Conservation (phyloP, 1,140 invertebrate species). For the Drosophila sp. region DNA sequence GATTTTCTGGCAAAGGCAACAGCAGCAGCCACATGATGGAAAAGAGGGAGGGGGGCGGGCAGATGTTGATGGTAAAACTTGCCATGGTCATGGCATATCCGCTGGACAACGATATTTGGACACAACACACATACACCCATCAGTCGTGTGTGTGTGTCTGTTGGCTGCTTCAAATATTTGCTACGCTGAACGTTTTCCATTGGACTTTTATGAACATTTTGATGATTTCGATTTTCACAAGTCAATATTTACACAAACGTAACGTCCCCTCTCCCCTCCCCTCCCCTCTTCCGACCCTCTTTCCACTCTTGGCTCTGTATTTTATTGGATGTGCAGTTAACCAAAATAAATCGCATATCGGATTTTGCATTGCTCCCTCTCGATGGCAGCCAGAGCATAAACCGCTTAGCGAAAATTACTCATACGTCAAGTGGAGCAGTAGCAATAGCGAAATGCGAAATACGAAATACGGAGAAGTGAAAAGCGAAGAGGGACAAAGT, state of each 20-base stretch:
- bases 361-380: slow-evolving; percentile 42
- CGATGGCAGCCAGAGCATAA: slow-evolving; percentile 45
- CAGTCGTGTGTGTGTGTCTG: slow-evolving; percentile 47
- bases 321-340: slow-evolving; percentile 80
- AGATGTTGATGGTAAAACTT: slow-evolving; percentile 41
- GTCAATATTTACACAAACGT: slow-evolving; percentile 72
- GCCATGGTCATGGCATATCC: slow-evolving; percentile 42
- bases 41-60: background rate
- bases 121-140: slow-evolving; percentile 4
- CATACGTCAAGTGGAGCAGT: slow-evolving; percentile 63
- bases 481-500: background rate
- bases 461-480: background rate
- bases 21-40: background rate
- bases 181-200: slow-evolving; percentile 64
- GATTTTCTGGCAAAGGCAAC: slow-evolving; percentile 49
- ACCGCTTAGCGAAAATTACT: slow-evolving; percentile 76
- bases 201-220: slow-evolving; percentile 76
- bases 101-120: slow-evolving; percentile 18
- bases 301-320: slow-evolving; percentile 29
- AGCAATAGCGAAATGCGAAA: slow-evolving; percentile 22
- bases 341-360: slow-evolving; percentile 80
- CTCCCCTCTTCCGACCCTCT: background rate
- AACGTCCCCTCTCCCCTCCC: background rate
- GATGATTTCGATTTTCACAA: slow-evolving; percentile 78
- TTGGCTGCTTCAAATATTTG: slow-evolving; percentile 71